These are phyloP conservation scores for Pipistrellus pygmaeus DNA, from an alignment of 2,797 vertebrate genomes.

Conservation along the genomic window DNA sequence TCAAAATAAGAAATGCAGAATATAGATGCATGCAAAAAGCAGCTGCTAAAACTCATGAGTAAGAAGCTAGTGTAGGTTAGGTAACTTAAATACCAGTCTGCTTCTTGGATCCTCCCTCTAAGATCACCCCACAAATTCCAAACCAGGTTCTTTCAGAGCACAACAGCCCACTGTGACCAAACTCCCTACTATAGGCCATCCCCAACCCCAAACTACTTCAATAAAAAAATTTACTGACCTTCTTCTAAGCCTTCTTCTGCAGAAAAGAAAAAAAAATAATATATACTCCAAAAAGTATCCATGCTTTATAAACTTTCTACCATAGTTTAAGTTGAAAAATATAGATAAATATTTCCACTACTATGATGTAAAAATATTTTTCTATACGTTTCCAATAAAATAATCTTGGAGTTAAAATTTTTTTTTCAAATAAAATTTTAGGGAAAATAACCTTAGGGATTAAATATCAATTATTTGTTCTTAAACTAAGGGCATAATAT, in stretches of 20 bases:
- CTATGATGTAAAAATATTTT: neutral
- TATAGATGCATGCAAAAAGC: neutral
- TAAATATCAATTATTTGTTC: constrained; percentile 21
- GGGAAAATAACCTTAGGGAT: neutral
- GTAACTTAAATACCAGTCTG: neutral
- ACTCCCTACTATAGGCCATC: constrained; percentile 10
- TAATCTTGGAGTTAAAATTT: neutral
- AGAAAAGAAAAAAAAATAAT: constrained; percentile 5
- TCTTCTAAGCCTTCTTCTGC: neutral
- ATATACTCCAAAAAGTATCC: neutral
- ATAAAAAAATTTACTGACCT: neutral
- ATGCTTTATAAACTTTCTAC: constrained; percentile 27
- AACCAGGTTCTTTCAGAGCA: constrained; percentile 3
- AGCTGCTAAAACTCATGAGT: neutral
- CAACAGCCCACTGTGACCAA: constrained; percentile 39
- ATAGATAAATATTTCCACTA: neutral
- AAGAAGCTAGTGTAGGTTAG: neutral
- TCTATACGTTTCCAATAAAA: constrained; percentile 12
- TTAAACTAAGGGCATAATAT: neutral
- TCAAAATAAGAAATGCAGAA: constrained; percentile 2
- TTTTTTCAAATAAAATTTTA: neutral
- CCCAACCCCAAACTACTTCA: neutral
- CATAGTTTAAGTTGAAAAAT: constrained; percentile 1
- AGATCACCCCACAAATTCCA: constrained; percentile 44
- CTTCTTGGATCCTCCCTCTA: neutral